These are phyloP conservation scores for Xiphophorus hellerii DNA, from an alignment of 2,113 vertebrate species.

Conservation along the genomic window DNA sequence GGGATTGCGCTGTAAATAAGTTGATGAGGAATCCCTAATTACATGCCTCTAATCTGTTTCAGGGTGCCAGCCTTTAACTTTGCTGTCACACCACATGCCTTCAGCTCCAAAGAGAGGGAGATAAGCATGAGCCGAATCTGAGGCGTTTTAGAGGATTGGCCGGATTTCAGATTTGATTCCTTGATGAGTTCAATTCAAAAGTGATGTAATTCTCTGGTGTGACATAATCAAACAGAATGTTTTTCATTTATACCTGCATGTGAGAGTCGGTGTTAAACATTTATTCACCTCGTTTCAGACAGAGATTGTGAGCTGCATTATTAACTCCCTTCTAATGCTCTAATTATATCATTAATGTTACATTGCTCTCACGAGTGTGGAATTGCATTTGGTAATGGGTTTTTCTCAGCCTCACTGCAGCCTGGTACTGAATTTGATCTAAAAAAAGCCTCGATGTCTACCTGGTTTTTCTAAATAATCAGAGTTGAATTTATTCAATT, in stretches of 20 bases:
- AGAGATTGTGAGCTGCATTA: background rate
- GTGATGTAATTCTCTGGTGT: background rate
- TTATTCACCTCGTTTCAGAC: constrained; percentile 16
- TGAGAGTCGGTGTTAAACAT: constrained; percentile 1
- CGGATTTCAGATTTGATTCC: constrained; percentile 9
- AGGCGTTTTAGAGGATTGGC: constrained; percentile 5
- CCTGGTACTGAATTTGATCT: constrained; percentile 33
- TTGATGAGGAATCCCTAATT: constrained; percentile 87
- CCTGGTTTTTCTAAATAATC: constrained; percentile 60
- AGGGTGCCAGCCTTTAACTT: constrained; percentile 73
- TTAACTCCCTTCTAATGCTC: background rate
- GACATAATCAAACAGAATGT: background rate
- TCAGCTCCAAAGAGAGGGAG: constrained; percentile 61
- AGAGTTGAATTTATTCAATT: constrained; percentile 58
- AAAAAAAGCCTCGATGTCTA: constrained; percentile 40
- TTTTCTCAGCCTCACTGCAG: constrained; percentile 24
- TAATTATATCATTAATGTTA: constrained; percentile 43
- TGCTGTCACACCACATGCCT: constrained; percentile 65
- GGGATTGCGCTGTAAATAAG: constrained; percentile 83
- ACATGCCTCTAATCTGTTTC: constrained; percentile 80
- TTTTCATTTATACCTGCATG: constrained; percentile 4
- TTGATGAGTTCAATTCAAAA: background rate
- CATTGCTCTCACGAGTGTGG: constrained; percentile 18
- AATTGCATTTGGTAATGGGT: constrained; percentile 37
- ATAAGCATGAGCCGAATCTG: constrained; percentile 8